Base-by-base conservation (phyloP, 2,797 vertebrate genomes). In the Tiaroga cobitis region DNA sequence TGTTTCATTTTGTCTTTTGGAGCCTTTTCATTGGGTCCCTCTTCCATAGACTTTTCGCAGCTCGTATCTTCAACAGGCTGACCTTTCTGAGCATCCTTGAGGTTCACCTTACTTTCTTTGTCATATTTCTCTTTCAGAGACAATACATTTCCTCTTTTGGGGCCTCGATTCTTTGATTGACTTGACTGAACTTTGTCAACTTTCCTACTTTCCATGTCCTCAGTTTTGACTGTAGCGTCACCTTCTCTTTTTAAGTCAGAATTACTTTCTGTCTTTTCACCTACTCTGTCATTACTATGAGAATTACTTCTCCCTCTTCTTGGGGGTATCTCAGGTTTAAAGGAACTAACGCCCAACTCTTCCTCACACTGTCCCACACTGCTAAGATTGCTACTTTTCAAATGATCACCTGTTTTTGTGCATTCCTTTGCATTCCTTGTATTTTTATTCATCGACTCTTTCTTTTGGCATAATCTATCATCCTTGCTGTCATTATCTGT, bases 241-340 rank as follows among this genome's bases (percentile, higher is more conserved):
- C 43, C 26, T 37, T 41, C 49, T 21, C 29, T 73, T 69, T 65
- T 85, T 5, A 78, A 26, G 9, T 86, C 73, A 32, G 87, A 70
- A n/a, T 76, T 34, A 43, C 80, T 81, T 84, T 61, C 46, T 26
- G 11, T 83, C 84, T 88, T 79, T 68, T 69, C 39, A 9, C 29
- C 74, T 65, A 32, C 34, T 32, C 29, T 69, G 7, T 34, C 26
- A 21, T 85, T 79, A 86, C 69, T 65, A 26, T 84, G 72, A 68
- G 51, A 85, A 77, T 46, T 67, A 74, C 70, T 69, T 81, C 69
- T 84, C 2, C 70, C 81, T 87, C 81, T 93, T 86, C 93, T 91
- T 0, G 94, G 93, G 76, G 94, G 83, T 63, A 87, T 79, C 43
- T 88, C 83, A 11, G 89, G 86, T 72, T 81, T 90, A 56, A 49